Evolutionary conservation across 2,888 invertebrate genomes (phyloP).

Genomic region (Hydraecia micacea): DNA sequence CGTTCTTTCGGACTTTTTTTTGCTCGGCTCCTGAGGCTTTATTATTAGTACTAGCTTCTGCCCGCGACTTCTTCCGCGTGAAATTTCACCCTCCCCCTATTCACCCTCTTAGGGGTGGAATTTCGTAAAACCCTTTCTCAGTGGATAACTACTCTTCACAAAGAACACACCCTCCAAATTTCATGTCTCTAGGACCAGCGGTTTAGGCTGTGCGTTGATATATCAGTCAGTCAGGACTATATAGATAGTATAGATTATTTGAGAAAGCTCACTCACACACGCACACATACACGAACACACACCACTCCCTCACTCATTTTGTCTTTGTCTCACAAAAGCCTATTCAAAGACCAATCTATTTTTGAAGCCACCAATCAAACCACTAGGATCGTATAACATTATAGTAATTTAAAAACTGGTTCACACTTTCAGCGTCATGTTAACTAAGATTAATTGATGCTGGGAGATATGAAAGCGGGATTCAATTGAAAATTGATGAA

Average conservation of each 20-base stretch:
- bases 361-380: slow-evolving; percentile 42
- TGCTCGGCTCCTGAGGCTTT: neutral
- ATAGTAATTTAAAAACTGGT: slow-evolving; percentile 51
- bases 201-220: too few species aligned
- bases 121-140: too few species aligned
- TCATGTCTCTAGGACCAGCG: too few species aligned
- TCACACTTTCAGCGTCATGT: slow-evolving; percentile 55
- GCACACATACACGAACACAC: too few species aligned
- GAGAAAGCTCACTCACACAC: slow-evolving; percentile 5
- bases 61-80: too few species aligned
- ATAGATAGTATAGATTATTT: neutral
- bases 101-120: too few species aligned
- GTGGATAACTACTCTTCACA: too few species aligned
- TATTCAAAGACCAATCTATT: slow-evolving; percentile 38
- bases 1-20: neutral
- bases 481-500: slow-evolving; percentile 56
- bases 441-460: slow-evolving; percentile 49
- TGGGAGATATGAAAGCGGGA: slow-evolving; percentile 51
- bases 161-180: too few species aligned
- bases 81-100: too few species aligned
- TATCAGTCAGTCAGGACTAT: too few species aligned
- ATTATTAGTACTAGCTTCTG: neutral
- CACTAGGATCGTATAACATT: slow-evolving; percentile 27
- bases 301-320: slow-evolving; percentile 5
- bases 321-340: slow-evolving; percentile 11